phyloP scores from a whole-genome alignment of 2,888 invertebrate genomes.

The Myathropa florea region DNA sequence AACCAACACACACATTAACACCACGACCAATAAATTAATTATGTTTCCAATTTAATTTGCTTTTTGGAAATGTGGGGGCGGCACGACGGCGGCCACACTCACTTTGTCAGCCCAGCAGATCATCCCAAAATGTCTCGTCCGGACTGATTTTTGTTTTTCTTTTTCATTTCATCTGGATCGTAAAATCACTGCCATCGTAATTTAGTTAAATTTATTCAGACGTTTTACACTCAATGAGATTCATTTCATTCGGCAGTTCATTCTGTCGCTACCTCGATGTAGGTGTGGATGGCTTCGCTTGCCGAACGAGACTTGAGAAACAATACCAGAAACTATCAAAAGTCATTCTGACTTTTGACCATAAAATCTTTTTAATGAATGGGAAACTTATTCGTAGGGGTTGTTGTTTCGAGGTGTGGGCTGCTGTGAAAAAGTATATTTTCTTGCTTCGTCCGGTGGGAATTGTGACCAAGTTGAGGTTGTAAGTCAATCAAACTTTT shows the following conservation, averaged over 20 bases:
- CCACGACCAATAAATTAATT: conserved; percentile 65
- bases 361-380: conserved; percentile 37
- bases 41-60: conserved; percentile 55
- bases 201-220: conserved; percentile 61
- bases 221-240: conserved; percentile 52
- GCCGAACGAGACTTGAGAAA: conserved; percentile 21
- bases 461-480: not conserved
- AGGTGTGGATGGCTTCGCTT: conserved; percentile 17
- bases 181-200: conserved; percentile 57
- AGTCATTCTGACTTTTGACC: conserved; percentile 14
- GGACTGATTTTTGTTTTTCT: not conserved
- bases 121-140: conserved; percentile 24
- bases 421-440: not conserved
- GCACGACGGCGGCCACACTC: conserved; percentile 48
- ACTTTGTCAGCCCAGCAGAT: conserved; percentile 30
- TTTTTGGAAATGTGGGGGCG: conserved; percentile 54
- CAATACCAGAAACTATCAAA: conserved; percentile 19
- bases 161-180: conserved; percentile 5
- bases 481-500: not conserved
- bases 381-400: conserved; percentile 17
- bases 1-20: conserved; percentile 50
- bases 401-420: not conserved
- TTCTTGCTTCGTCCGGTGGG: not conserved
- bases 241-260: conserved; percentile 56
- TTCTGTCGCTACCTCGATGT: conserved; percentile 5